Evolutionary conservation across 2,888 invertebrate species (phyloP).

Genomic region (Chrysina gloriosa): DNA sequence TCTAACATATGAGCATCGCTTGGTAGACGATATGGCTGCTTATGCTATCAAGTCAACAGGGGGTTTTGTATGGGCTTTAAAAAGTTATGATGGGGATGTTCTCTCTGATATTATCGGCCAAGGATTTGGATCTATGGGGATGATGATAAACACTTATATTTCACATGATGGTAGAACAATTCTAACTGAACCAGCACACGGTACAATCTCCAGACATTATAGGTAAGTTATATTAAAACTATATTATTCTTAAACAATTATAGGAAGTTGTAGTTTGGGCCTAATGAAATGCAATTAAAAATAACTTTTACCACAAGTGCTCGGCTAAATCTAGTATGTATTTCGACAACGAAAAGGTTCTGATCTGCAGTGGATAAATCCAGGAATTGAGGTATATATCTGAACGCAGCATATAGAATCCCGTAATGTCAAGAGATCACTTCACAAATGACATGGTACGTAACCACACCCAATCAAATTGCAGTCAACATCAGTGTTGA

Average conservation of each 20-base stretch:
- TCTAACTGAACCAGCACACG: slow-evolving; percentile 90
- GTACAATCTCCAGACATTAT: slow-evolving; percentile 88
- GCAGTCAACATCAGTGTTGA: too few species aligned
- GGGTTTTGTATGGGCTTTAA: slow-evolving; percentile 90
- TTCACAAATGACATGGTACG: too few species aligned
- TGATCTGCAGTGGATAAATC: too few species aligned
- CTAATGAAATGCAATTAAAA: too few species aligned
- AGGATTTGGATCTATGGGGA: slow-evolving; percentile 81
- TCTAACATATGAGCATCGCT: slow-evolving; percentile 88
- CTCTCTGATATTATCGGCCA: slow-evolving; percentile 85
- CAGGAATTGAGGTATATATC: too few species aligned
- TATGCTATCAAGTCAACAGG: slow-evolving; percentile 83
- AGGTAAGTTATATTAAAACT: slow-evolving; percentile 58
- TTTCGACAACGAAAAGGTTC: too few species aligned
- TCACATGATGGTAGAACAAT: slow-evolving; percentile 87
- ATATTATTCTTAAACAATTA: neutral
- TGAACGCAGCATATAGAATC: too few species aligned
- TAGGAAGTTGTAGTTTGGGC: too few species aligned
- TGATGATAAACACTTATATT: slow-evolving; percentile 89
- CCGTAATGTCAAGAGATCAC: too few species aligned
- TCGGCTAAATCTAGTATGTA: too few species aligned
- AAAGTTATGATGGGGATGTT: slow-evolving; percentile 91
- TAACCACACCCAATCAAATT: too few species aligned
- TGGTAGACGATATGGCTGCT: slow-evolving; percentile 92
- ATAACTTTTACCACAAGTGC: too few species aligned